Evolutionary conservation across 2,888 invertebrate genomes (phyloP), one percentile per base, ranked within the genome.

Genomic region (Nomada goodeniana): DNA sequence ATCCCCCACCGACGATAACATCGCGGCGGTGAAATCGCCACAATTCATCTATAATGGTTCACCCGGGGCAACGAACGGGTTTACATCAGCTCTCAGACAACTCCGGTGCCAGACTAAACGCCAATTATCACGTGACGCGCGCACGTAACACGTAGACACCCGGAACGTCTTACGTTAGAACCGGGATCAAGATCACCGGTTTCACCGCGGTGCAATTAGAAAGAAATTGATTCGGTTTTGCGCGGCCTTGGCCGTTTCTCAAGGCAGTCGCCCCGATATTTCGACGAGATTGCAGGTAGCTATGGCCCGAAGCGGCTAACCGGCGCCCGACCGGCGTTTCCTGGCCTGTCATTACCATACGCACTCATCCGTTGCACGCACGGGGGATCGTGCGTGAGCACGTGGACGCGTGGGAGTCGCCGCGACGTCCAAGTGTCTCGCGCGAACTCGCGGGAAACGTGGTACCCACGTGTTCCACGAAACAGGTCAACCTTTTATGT

Each of bases 341-440:
- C 87, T 87, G 86, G 90, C 90, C 91, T 90, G 91, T 92, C 91
- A 92, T 92, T 92, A 92, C 88, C 90, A 88, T 91, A 90, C 91
- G 89, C 91, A 89, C 88, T 89, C 90, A 88, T 89, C 89, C 88
- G 89, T 90, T 90, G 90, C 88, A 88, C 57, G 57, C 47, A 15
- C 15, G 47, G 7, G 23, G 42, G 57, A 57, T 44, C 90, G 87
- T 88, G 89, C 89, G 91, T 89, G 89, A 89, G 90, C 90, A 90
- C 90, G 90, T 89, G 90, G 87, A 88, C 87, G 89, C 91, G 91
- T 92, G 91, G 91, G 91, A 90, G 91, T 90, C 76, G 81, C 60
- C 9, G 50, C 75, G 86, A 88, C 89, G 88, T 88, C 89, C 71
- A 86, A 83, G 83, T 87, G 88, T 87, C 86, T 89, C 86, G 85